Conservation (phyloP, 2,113 vertebrate species). For the Chionomys nivalis region DNA sequence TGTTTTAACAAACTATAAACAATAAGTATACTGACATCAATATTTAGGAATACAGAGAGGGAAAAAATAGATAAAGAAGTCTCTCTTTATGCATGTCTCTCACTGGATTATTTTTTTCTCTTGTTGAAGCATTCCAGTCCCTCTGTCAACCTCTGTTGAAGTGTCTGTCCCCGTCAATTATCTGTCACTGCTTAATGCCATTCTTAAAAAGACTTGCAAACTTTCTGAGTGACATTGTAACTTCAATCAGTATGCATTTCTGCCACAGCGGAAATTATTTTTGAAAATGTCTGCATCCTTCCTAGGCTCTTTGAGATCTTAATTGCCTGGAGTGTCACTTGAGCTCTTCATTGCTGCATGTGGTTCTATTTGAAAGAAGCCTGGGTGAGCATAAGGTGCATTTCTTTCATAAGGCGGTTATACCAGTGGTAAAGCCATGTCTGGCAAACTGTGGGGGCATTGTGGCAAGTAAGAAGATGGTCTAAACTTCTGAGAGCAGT, state of each 20-base stretch:
- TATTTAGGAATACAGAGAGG: slow-evolving; percentile 26
- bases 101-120: slow-evolving; percentile 36
- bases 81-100: slow-evolving; percentile 35
- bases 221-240: slow-evolving; percentile 76
- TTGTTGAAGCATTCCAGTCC: slow-evolving; percentile 45
- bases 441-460: not conserved
- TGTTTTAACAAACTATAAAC: not conserved
- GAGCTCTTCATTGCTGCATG: slow-evolving; percentile 49
- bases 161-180: slow-evolving; percentile 71
- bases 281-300: slow-evolving; percentile 69
- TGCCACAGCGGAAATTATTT: slow-evolving; percentile 73
- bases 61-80: slow-evolving; percentile 13
- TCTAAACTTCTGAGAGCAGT: not conserved
- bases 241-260: slow-evolving; percentile 75
- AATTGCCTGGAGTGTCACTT: slow-evolving; percentile 75
- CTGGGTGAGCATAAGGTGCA: not conserved
- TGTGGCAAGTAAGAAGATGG: not conserved
- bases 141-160: slow-evolving; percentile 59
- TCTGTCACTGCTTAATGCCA: slow-evolving; percentile 73
- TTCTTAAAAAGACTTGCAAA: slow-evolving; percentile 71
- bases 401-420: not conserved
- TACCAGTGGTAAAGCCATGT: not conserved
- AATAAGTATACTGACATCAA: not conserved
- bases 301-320: slow-evolving; percentile 66
- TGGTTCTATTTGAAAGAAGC: slow-evolving; percentile 23